These are phyloP conservation scores for Penaeus japonicus DNA, from an alignment of 1,140 invertebrate species.

Conservation along the genomic window DNA sequence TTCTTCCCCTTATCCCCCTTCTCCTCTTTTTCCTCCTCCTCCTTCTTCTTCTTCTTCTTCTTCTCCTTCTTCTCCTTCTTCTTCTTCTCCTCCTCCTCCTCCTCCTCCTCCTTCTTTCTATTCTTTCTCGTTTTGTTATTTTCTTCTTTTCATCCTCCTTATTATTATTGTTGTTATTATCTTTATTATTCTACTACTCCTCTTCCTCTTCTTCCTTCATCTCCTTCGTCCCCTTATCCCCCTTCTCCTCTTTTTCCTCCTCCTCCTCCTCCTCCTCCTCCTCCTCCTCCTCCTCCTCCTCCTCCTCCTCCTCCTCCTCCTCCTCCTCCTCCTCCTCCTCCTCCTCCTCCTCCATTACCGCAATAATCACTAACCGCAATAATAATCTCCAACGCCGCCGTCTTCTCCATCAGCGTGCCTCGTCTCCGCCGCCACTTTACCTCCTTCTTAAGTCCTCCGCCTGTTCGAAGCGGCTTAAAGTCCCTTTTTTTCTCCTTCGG, in stretches of 20 bases:
- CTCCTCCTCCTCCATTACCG: not conserved
- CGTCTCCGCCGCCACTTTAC: constrained; percentile 29
- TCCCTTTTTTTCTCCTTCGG: no score
- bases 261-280: not conserved
- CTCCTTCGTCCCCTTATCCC: not conserved
- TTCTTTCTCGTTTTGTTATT: not conserved
- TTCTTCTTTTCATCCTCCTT: not conserved
- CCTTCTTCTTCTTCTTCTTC: not conserved
- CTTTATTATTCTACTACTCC: not conserved
- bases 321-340: not conserved
- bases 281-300: not conserved
- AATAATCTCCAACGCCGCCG: not conserved
- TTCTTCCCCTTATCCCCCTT: not conserved
- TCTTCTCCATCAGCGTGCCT: constrained; percentile 19
- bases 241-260: not conserved
- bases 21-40: not conserved
- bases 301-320: not conserved
- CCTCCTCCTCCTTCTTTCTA: not conserved
- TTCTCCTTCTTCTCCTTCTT: no score
- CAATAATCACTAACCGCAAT: no score
- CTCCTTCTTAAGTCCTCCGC: constrained; percentile 27
- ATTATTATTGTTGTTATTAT: not conserved
- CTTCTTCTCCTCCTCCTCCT: not conserved
- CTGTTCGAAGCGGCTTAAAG: no score
- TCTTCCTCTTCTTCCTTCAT: not conserved